These are phyloP conservation scores for Chaenodraco wilsoni DNA, from an alignment of 2,797 vertebrate species.

Conservation along the genomic window DNA sequence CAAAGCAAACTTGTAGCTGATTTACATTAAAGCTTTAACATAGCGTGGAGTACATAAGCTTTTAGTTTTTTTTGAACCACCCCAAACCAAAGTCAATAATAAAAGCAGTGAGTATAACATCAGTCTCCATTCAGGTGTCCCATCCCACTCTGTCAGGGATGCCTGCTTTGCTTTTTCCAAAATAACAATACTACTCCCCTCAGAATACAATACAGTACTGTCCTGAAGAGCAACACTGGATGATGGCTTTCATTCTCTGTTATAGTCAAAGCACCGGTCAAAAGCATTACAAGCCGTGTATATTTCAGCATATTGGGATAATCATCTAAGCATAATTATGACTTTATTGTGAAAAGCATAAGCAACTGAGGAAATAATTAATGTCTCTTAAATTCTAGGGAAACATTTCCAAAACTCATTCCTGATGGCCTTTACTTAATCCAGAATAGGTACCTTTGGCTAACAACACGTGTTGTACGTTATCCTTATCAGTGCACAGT, in stretches of 20 bases:
- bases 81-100: slow-evolving; percentile 54
- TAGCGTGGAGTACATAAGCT: neutral
- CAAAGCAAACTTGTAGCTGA: neutral
- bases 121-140: slow-evolving; percentile 28
- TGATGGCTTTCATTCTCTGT: slow-evolving; percentile 48
- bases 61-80: neutral
- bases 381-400: neutral
- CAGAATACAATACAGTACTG: slow-evolving; percentile 42
- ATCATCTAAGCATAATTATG: neutral
- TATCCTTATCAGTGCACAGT: neutral
- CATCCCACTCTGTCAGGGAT: slow-evolving; percentile 16
- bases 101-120: slow-evolving; percentile 51
- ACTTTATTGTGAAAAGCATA: neutral
- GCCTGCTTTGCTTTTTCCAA: slow-evolving; percentile 35
- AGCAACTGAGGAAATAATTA: neutral
- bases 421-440: neutral
- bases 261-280: slow-evolving; percentile 2
- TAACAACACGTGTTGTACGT: neutral
- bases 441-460: neutral
- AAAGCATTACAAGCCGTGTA: neutral
- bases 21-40: slow-evolving; percentile 23
- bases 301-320: neutral
- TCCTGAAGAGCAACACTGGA: slow-evolving; percentile 19
- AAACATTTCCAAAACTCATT: neutral
- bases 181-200: slow-evolving; percentile 37